Percentiles rank a stretch among this genome's conserved stretches.
These are phyloP conservation scores for Protosalanx chinensis DNA, from an alignment of 2,797 vertebrate genomes.

Conservation along the genomic window DNA sequence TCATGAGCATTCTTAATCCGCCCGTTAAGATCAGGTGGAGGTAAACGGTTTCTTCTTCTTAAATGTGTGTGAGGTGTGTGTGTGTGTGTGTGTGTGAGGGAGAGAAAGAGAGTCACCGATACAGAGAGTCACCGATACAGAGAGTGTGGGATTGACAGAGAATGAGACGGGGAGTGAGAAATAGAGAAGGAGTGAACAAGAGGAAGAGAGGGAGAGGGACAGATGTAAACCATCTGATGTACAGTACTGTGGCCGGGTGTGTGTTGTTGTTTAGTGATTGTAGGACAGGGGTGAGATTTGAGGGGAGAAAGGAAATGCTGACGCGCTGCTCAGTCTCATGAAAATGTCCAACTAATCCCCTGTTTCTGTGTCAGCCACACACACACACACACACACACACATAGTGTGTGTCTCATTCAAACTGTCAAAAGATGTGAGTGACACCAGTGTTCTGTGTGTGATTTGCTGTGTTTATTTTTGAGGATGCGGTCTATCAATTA, in stretches of 20 bases:
- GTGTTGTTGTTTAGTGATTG: background rate
- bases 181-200: background rate
- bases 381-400: conserved; percentile 9
- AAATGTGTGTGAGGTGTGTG: background rate
- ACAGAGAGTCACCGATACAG: background rate
- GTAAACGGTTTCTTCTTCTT: background rate
- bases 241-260: background rate
- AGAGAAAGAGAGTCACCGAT: background rate
- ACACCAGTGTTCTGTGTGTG: background rate
- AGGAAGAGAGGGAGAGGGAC: background rate
- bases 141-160: background rate
- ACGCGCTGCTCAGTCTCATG: conserved; percentile 21
- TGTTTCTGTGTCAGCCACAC: background rate
- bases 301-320: conserved; percentile 28
- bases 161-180: background rate
- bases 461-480: background rate
- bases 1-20: background rate
- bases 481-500: background rate
- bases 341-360: conserved; percentile 38
- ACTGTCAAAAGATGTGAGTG: background rate
- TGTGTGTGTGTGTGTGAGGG: background rate
- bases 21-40: background rate
- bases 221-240: background rate
- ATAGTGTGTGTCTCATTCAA: conserved; percentile 2
- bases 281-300: conserved; percentile 2